Evolutionary conservation across 1,140 invertebrate genomes (phyloP).

Genomic region (Nylanderia fulva): DNA sequence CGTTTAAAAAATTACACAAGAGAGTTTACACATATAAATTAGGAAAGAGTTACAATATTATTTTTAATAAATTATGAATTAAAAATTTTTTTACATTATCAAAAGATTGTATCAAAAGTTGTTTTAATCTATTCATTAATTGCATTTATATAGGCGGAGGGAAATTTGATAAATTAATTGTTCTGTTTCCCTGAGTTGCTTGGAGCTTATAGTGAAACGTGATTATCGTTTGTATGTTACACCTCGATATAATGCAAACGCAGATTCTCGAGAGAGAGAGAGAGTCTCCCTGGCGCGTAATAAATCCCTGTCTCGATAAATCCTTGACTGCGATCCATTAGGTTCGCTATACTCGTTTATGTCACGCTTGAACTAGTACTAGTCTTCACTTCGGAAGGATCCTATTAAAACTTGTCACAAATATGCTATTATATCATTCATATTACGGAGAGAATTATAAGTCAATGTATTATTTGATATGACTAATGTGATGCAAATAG

Average conservation of each 20-base stretch:
- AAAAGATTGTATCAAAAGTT: background rate
- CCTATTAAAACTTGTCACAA: conserved; percentile 61
- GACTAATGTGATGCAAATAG: background rate
- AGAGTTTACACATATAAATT: background rate
- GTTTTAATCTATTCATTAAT: conserved; percentile 11
- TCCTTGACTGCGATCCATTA: conserved; percentile 42
- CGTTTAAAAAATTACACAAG: background rate
- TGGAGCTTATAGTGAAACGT: conserved; percentile 27
- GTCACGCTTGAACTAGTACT: conserved; percentile 42
- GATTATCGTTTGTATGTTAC: conserved; percentile 44
- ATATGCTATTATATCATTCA: conserved; percentile 5
- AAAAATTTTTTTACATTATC: background rate
- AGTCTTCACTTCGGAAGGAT: conserved; percentile 32
- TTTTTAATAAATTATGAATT: background rate
- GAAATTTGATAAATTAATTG: conserved; percentile 55
- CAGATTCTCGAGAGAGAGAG: no score
- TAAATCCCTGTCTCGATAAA: conserved; percentile 66
- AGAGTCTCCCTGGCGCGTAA: conserved; percentile 31
- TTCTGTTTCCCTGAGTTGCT: conserved; percentile 18
- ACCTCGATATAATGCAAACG: conserved; percentile 61
- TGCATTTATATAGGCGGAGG: background rate
- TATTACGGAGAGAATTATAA: background rate
- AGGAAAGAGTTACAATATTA: background rate
- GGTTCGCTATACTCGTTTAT: conserved; percentile 19
- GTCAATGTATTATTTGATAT: background rate